These are phyloP conservation scores for Ammospiza maritima DNA, from an alignment of 2,797 vertebrate species.

Conservation along the genomic window DNA sequence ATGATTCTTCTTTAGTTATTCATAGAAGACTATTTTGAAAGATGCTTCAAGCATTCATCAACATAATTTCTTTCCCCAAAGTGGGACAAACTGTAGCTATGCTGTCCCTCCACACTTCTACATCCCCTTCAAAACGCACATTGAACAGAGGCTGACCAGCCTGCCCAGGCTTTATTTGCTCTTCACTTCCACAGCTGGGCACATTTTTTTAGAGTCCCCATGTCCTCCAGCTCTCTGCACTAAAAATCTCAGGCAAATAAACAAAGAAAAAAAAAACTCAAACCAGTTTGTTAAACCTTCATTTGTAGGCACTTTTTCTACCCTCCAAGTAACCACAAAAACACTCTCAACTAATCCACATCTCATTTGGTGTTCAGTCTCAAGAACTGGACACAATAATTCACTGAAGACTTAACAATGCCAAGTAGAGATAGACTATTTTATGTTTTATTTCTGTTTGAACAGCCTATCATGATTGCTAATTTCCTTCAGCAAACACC, in stretches of 20 bases:
- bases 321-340: not conserved
- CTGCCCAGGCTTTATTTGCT: not conserved
- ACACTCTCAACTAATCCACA: not conserved
- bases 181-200: not conserved
- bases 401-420: not conserved
- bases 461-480: not conserved
- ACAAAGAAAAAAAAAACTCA: fast-evolving
- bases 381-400: not conserved
- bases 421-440: not conserved
- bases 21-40: not conserved
- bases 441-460: not conserved
- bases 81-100: not conserved
- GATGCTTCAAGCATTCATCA: not conserved
- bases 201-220: not conserved
- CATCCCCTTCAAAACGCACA: not conserved
- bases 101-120: not conserved
- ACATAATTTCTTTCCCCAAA: not conserved
- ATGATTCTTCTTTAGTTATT: not conserved
- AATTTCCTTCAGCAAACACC: not conserved
- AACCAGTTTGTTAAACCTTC: not conserved
- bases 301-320: not conserved
- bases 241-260: not conserved
- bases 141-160: not conserved
- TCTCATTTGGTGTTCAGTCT: not conserved
- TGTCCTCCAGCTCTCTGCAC: not conserved